Percentiles rank a stretch among this genome's conserved stretches.
Conservation (phyloP, 2,888 invertebrate species). For the Pollenia amentaria region DNA sequence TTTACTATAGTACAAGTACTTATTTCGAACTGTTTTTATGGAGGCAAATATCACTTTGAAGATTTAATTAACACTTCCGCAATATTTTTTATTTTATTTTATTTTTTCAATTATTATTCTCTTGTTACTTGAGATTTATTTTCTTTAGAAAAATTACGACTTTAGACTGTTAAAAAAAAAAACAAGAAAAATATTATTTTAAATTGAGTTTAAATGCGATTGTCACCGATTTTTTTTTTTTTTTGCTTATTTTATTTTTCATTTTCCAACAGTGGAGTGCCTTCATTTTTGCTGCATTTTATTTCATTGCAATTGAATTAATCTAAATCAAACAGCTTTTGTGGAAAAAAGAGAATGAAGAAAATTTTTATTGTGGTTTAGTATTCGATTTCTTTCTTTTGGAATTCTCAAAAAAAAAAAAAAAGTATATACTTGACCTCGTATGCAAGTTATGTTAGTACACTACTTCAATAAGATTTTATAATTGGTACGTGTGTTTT, state of each 20-base stretch:
- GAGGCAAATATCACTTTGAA: slow-evolving; percentile 69
- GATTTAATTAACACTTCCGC: slow-evolving; percentile 74
- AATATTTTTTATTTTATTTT: slow-evolving; percentile 56
- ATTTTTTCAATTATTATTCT: slow-evolving; percentile 63
- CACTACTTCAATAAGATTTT: too few species aligned
- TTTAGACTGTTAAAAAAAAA: slow-evolving; percentile 1
- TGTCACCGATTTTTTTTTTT: slow-evolving; percentile 52
- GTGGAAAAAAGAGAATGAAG: not conserved
- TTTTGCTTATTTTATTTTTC: not conserved
- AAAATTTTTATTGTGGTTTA: not conserved
- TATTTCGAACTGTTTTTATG: slow-evolving; percentile 26
- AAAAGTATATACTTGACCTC: not conserved
- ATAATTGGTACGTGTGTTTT: too few species aligned
- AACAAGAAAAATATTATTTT: slow-evolving; percentile 56
- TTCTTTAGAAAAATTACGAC: slow-evolving; percentile 32
- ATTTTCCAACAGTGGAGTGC: slow-evolving; percentile 16
- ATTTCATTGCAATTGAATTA: slow-evolving; percentile 46
- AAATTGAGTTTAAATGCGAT: slow-evolving; percentile 62
- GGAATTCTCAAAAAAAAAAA: not conserved
- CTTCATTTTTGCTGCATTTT: slow-evolving; percentile 28
- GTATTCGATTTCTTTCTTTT: not conserved
- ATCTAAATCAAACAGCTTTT: slow-evolving; percentile 59
- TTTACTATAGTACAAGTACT: slow-evolving; percentile 8
- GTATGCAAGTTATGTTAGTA: not conserved
- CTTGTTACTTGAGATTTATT: slow-evolving; percentile 65